Conservation (phyloP, 2,797 vertebrate species). For the Thunnus albacares region DNA sequence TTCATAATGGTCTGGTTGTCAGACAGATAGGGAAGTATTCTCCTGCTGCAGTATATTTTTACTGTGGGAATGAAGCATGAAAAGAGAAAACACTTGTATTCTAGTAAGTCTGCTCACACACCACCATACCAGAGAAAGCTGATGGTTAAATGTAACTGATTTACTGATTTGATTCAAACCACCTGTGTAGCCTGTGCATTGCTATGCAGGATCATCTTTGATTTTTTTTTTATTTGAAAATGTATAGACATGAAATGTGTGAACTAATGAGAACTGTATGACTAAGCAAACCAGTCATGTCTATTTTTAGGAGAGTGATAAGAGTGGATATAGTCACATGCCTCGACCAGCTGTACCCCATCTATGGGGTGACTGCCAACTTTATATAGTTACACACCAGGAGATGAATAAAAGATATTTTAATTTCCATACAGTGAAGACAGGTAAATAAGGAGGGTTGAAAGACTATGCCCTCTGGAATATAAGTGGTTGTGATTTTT, state of each 20-base stretch:
- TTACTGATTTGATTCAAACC: constrained; percentile 36
- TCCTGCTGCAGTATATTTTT: constrained; percentile 22
- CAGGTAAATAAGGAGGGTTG: neutral
- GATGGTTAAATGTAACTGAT: constrained; percentile 37
- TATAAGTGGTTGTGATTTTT: neutral
- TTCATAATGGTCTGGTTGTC: constrained; percentile 24
- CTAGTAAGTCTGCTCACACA: constrained; percentile 37
- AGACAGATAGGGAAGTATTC: constrained; percentile 38
- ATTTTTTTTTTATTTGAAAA: constrained; percentile 32
- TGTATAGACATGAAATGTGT: neutral
- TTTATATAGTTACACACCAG: constrained; percentile 10
- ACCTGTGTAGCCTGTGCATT: neutral
- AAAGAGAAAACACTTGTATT: constrained; percentile 46
- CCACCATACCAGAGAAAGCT: constrained; percentile 12
- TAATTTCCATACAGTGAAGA: neutral
- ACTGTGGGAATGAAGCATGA: constrained; percentile 38
- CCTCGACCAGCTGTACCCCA: constrained; percentile 2
- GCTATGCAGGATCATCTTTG: neutral
- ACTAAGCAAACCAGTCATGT: constrained; percentile 4
- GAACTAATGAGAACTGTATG: neutral
- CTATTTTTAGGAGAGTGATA: constrained; percentile 41
- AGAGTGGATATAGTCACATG: constrained; percentile 10
- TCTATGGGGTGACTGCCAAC: neutral
- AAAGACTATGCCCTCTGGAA: neutral
- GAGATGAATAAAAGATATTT: constrained; percentile 2